Evolutionary conservation across 2,113 vertebrate species (phyloP).

Genomic region (Aldabrachelys gigantea): DNA sequence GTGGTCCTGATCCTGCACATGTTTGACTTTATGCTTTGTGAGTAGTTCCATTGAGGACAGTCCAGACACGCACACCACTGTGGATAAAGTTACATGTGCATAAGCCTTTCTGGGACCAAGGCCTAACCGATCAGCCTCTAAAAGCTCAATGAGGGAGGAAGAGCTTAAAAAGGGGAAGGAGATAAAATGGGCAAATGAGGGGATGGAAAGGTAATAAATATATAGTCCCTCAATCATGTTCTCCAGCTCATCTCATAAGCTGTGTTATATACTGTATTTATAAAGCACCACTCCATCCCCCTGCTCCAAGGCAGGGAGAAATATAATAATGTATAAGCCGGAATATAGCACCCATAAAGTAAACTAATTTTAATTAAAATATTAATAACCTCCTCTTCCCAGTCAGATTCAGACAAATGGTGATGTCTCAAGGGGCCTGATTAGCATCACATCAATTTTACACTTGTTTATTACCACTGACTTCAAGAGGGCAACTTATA

Average conservation of each 20-base stretch:
- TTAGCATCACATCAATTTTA: conserved; percentile 3
- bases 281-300: conserved; percentile 11
- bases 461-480: neutral
- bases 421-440: conserved; percentile 38
- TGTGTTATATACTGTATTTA: neutral
- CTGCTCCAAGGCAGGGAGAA: neutral
- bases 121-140: neutral
- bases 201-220: conserved; percentile 1
- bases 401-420: neutral
- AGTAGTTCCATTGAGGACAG: neutral
- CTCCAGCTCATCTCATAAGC: conserved; percentile 18
- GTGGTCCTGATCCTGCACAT: neutral
- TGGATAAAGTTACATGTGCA: neutral
- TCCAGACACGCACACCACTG: neutral
- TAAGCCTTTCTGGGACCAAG: neutral
- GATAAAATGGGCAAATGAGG: neutral
- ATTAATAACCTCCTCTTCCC: neutral
- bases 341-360: neutral
- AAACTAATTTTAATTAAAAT: conserved; percentile 12
- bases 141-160: neutral
- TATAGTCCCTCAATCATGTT: neutral
- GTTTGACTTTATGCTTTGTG: neutral
- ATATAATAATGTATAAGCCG: neutral
- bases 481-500: neutral
- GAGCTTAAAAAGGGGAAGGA: conserved; percentile 1